phyloP scores from a whole-genome alignment of 1,140 invertebrate species.

The Lepidotrigona ventralis region DNA sequence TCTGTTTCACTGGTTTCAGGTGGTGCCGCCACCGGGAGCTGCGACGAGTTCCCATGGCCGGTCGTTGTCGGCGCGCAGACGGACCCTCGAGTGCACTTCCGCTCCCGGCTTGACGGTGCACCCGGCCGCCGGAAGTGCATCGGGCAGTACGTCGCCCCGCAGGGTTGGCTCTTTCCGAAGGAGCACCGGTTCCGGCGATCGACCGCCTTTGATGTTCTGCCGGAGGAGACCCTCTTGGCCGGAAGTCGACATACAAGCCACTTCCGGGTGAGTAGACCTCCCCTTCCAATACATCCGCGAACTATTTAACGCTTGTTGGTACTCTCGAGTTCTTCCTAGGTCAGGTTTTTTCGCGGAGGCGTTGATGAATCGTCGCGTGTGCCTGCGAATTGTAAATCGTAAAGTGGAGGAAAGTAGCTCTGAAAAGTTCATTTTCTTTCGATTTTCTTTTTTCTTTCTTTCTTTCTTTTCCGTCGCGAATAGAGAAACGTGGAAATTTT shows the following conservation, averaged over 20 bases:
- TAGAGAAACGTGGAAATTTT: background rate
- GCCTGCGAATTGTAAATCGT: background rate
- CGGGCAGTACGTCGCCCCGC: constrained; percentile 62
- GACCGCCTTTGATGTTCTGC: constrained; percentile 85
- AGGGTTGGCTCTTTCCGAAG: constrained; percentile 63
- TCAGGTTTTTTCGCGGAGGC: background rate
- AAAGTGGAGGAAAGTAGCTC: no score
- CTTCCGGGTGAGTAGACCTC: constrained; percentile 85
- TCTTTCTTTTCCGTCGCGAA: background rate
- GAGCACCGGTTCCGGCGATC: constrained; percentile 81
- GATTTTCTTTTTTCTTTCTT: no score
- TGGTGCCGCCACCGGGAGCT: constrained; percentile 84
- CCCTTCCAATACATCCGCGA: background rate
- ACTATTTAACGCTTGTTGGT: background rate
- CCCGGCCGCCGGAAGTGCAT: constrained; percentile 73
- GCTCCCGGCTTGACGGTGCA: constrained; percentile 74
- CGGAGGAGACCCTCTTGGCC: constrained; percentile 89
- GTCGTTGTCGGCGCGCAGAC: constrained; percentile 69
- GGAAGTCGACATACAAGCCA: constrained; percentile 89
- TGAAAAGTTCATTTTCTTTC: background rate
- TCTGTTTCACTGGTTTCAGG: constrained; percentile 52
- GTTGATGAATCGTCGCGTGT: rapidly evolving
- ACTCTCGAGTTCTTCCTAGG: background rate
- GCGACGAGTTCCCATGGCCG: constrained; percentile 74
- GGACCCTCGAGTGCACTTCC: constrained; percentile 72